Evolutionary conservation across 1,140 invertebrate species (phyloP).

Genomic region (Hermetia illucens): DNA sequence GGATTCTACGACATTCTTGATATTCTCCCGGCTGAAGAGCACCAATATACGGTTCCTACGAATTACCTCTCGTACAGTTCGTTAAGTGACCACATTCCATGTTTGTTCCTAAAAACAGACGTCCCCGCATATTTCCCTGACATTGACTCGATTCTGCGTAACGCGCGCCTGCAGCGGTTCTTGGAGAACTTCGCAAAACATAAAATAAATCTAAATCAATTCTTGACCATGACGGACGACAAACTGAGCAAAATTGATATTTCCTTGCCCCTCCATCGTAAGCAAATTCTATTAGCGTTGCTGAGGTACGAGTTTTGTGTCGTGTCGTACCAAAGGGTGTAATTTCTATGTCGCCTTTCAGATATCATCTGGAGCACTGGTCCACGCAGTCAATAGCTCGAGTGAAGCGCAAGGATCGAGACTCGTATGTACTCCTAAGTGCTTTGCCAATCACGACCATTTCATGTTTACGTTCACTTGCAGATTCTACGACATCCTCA

Average conservation of each 20-base stretch:
- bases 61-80: slow-evolving; percentile 15
- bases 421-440: slow-evolving; percentile 14
- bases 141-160: slow-evolving; percentile 24
- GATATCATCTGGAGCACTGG: slow-evolving; percentile 27
- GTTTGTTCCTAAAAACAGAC: slow-evolving; percentile 23
- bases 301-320: slow-evolving; percentile 26
- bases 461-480: slow-evolving; percentile 1
- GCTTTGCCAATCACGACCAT: too few relatives aligned
- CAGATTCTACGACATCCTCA: slow-evolving; percentile 26
- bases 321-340: too few relatives aligned
- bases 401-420: slow-evolving; percentile 9
- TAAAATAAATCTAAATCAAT: slow-evolving; percentile 25
- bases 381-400: slow-evolving; percentile 18
- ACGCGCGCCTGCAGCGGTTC: slow-evolving; percentile 22
- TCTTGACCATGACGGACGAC: slow-evolving; percentile 29
- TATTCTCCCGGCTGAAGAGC: slow-evolving; percentile 21
- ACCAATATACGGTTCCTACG: slow-evolving; percentile 13
- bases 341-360: slow-evolving; percentile 9
- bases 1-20: slow-evolving; percentile 29
- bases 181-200: slow-evolving; percentile 27
- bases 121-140: slow-evolving; percentile 34
- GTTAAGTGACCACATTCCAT: slow-evolving; percentile 21
- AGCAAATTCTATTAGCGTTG: slow-evolving; percentile 30
- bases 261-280: slow-evolving; percentile 27
- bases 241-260: slow-evolving; percentile 25